A percentile compares a stretch with the other conserved stretches of the same genome.
Evolutionary conservation across 2,888 invertebrate genomes (phyloP).

Genomic region (Leucoma salicis): DNA sequence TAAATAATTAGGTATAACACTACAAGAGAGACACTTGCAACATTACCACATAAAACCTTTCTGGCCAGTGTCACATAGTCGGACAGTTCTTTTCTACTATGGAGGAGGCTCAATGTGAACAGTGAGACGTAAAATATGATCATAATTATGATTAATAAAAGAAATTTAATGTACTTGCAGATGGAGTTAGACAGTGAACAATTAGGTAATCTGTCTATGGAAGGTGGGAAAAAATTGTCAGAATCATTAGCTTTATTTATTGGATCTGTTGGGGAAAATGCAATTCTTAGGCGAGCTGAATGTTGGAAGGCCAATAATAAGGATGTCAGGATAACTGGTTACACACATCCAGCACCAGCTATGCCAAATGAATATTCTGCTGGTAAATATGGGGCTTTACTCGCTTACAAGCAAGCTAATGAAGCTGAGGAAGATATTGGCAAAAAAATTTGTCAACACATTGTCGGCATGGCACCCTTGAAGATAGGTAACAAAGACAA

Average conservation of each 20-base stretch:
- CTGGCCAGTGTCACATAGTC: too few relatives aligned
- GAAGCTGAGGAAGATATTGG: slow-evolving; percentile 80
- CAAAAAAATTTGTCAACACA: slow-evolving; percentile 93
- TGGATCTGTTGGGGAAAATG: slow-evolving; percentile 95
- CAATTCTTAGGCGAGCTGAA: slow-evolving; percentile 89
- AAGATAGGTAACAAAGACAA: slow-evolving; percentile 86
- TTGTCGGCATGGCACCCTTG: slow-evolving; percentile 93
- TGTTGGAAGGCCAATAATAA: slow-evolving; percentile 84
- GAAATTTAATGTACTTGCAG: too few relatives aligned
- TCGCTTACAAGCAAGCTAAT: slow-evolving; percentile 84
- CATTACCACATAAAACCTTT: too few relatives aligned
- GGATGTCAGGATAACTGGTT: slow-evolving; percentile 84
- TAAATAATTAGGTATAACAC: too few relatives aligned
- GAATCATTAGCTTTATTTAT: slow-evolving; percentile 93
- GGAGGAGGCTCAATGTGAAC: too few relatives aligned
- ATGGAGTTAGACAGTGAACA: slow-evolving; percentile 85
- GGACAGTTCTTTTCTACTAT: too few relatives aligned
- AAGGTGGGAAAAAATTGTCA: slow-evolving; percentile 87
- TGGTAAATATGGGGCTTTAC: slow-evolving; percentile 93
- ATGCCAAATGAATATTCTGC: slow-evolving; percentile 75
- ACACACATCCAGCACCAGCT: slow-evolving; percentile 89
- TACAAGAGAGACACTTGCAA: too few relatives aligned
- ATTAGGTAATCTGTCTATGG: slow-evolving; percentile 82
- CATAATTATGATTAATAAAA: neutral
- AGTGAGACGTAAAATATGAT: too few relatives aligned